These are phyloP conservation scores for Gymnocypris eckloni DNA, from an alignment of 2,797 vertebrate genomes.

Conservation along the genomic window DNA sequence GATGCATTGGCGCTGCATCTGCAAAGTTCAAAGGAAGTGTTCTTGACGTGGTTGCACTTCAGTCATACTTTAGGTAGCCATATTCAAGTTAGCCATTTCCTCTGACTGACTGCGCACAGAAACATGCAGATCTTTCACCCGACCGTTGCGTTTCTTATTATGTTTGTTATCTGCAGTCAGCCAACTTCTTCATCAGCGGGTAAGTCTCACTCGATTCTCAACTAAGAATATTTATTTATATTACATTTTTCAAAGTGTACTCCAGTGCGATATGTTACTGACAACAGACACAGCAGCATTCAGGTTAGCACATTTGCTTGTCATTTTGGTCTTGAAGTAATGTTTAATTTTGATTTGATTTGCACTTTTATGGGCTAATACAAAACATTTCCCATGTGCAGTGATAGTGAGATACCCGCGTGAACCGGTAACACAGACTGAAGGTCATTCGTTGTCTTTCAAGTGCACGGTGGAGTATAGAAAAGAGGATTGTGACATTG, in stretches of 20 bases:
- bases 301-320: not conserved
- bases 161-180: not conserved
- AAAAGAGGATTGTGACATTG: not conserved
- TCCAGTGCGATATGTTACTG: too few species aligned
- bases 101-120: not conserved
- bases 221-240: not conserved
- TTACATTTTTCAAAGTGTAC: not conserved
- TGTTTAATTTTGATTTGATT: not conserved
- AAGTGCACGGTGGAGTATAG: slow-evolving; percentile 17
- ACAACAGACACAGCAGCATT: too few species aligned
- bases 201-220: not conserved
- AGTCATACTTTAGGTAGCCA: not conserved
- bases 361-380: not conserved
- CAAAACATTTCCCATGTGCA: not conserved
- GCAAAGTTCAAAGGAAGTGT: slow-evolving; percentile 26
- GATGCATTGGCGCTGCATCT: not conserved
- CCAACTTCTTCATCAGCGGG: not conserved
- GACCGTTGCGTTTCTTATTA: not conserved
- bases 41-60: not conserved
- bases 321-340: not conserved
- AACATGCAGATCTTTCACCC: slow-evolving; percentile 2
- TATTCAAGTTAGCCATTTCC: slow-evolving; percentile 14
- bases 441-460: slow-evolving; percentile 1
- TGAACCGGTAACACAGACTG: not conserved
- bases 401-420: slow-evolving; percentile 25